Conservation (phyloP, 2,113 vertebrate species). For the Hylia prasina region DNA sequence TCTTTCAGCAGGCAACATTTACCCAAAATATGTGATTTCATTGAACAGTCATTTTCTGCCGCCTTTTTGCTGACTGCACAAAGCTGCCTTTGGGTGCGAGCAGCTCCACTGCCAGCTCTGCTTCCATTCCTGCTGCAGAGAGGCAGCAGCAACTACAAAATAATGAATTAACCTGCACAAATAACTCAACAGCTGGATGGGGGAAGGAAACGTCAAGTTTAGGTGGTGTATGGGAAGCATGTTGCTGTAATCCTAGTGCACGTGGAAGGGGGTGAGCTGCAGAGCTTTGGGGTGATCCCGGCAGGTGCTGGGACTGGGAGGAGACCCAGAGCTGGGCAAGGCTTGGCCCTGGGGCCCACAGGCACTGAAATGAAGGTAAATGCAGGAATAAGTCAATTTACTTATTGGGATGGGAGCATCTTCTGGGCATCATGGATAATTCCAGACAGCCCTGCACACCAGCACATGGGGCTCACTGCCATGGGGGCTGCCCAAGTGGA, state of each 20-base stretch:
- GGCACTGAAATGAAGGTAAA: background rate
- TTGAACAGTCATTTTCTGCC: constrained; percentile 15
- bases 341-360: too few relatives aligned
- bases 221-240: rapidly evolving
- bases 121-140: background rate
- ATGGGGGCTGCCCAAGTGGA: rapidly evolving
- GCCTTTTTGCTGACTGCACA: constrained; percentile 24
- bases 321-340: background rate
- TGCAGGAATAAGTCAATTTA: background rate
- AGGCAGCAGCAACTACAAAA: background rate
- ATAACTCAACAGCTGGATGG: background rate
- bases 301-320: background rate
- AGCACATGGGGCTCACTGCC: background rate
- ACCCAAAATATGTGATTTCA: background rate
- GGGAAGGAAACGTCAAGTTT: background rate
- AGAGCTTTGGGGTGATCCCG: rapidly evolving
- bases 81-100: background rate
- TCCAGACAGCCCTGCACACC: background rate
- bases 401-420: rapidly evolving
- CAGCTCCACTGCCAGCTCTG: background rate
- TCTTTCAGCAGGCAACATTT: background rate
- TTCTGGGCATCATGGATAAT: rapidly evolving
- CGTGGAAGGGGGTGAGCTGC: rapidly evolving
- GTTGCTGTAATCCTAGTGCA: rapidly evolving
- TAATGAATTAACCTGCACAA: background rate